phyloP scores from a whole-genome alignment of 2,797 vertebrate genomes.

The Uromys caudimaculatus region DNA sequence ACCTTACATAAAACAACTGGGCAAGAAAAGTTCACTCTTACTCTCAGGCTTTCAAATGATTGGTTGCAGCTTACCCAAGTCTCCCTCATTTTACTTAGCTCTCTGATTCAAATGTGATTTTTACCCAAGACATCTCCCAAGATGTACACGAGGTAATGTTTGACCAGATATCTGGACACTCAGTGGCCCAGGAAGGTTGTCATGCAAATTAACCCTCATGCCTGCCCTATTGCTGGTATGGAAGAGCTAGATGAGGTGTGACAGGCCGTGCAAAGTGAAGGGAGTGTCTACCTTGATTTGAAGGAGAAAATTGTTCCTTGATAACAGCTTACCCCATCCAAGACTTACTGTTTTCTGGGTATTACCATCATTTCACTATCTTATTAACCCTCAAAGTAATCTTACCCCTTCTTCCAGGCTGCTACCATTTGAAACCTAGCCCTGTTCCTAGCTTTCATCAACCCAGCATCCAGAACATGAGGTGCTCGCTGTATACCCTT shows the following conservation, averaged over 20 bases:
- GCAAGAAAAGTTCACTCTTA: not conserved
- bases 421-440: not conserved
- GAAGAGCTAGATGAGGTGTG: not conserved
- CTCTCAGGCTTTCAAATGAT: constrained; percentile 6
- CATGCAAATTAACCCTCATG: not conserved
- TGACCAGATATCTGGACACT: not conserved
- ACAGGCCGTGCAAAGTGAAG: not conserved
- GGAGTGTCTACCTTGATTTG: not conserved
- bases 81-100: constrained; percentile 27
- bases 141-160: not conserved
- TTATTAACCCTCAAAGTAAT: constrained; percentile 6
- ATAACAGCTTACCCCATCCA: not conserved
- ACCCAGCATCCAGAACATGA: not conserved
- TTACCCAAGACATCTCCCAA: not conserved
- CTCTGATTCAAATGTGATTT: constrained; percentile 25
- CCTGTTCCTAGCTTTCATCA: not conserved
- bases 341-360: not conserved
- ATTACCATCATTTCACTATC: not conserved
- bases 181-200: not conserved
- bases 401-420: not conserved
- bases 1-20: not conserved
- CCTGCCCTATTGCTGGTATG: not conserved
- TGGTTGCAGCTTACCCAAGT: not conserved
- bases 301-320: not conserved
- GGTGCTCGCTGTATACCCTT: not conserved